Percentiles rank a stretch among this genome's conserved stretches.
These are phyloP conservation scores for Amblyopsis rosae DNA, from an alignment of 2,113 vertebrate species.

Conservation along the genomic window DNA sequence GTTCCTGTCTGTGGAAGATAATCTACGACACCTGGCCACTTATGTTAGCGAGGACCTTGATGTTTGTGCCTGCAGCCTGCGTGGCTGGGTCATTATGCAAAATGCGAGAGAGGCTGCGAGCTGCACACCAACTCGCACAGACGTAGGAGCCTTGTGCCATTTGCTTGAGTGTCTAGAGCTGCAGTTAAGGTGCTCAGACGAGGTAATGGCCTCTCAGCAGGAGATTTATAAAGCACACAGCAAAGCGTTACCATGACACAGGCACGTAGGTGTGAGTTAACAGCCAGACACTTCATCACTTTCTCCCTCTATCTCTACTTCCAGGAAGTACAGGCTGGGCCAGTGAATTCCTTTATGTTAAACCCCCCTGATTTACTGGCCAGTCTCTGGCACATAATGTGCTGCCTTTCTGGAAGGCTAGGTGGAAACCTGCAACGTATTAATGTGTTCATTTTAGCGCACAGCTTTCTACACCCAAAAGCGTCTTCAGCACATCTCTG, in stretches of 20 bases:
- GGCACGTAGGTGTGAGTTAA: constrained; percentile 32
- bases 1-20: constrained; percentile 21
- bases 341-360: constrained; percentile 66
- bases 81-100: constrained; percentile 7
- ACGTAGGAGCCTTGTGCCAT: constrained; percentile 36
- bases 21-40: constrained; percentile 31
- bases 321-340: constrained; percentile 58
- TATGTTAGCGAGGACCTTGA: constrained; percentile 15
- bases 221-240: constrained; percentile 8
- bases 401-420: constrained; percentile 60
- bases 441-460: constrained; percentile 61
- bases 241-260: background rate
- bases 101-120: background rate
- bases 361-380: constrained; percentile 64
- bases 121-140: constrained; percentile 16
- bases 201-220: background rate
- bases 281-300: constrained; percentile 40
- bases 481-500: constrained; percentile 14
- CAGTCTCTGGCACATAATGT: constrained; percentile 50
- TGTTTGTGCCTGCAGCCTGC: constrained; percentile 31
- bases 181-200: background rate
- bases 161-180: constrained; percentile 12
- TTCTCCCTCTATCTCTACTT: constrained; percentile 40
- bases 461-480: constrained; percentile 35
- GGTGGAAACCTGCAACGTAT: constrained; percentile 71